A percentile compares a stretch with the other conserved stretches of the same genome.
phyloP scores from a whole-genome alignment of 2,113 vertebrate genomes.

The Aspidoscelis tigris region DNA sequence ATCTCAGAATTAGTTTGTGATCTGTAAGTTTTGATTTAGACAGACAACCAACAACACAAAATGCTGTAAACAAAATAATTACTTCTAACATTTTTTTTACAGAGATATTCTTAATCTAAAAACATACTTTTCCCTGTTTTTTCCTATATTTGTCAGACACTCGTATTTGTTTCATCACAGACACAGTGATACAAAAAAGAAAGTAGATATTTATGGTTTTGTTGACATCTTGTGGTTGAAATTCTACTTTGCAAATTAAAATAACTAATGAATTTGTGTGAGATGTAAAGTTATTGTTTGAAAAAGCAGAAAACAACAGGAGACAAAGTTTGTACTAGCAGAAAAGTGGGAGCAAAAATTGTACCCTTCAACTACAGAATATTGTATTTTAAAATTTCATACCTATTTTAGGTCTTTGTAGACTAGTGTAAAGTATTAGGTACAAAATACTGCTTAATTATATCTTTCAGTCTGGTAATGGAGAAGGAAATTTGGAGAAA shows the following conservation, averaged over 20 bases:
- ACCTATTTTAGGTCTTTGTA: background rate
- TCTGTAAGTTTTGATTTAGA: background rate
- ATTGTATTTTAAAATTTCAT: background rate
- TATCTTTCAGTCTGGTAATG: background rate
- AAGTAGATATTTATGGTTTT: background rate
- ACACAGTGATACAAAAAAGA: background rate
- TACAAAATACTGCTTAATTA: background rate
- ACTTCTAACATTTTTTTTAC: background rate
- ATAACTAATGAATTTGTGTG: background rate
- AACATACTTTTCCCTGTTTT: background rate
- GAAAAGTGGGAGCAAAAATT: background rate
- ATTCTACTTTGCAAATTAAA: background rate
- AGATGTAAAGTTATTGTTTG: background rate
- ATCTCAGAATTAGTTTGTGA: background rate
- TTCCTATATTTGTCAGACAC: background rate
- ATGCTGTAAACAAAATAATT: background rate
- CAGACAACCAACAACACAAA: no score
- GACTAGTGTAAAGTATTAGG: background rate
- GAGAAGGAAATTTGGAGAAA: background rate
- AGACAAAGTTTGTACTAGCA: background rate
- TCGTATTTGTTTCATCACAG: background rate
- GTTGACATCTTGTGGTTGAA: constrained; percentile 8
- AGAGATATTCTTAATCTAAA: background rate
- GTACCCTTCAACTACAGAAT: background rate
- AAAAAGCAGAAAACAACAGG: background rate